These are phyloP conservation scores for Pinctada fucata DNA, from an alignment of 2,888 invertebrate genomes.

Conservation along the genomic window DNA sequence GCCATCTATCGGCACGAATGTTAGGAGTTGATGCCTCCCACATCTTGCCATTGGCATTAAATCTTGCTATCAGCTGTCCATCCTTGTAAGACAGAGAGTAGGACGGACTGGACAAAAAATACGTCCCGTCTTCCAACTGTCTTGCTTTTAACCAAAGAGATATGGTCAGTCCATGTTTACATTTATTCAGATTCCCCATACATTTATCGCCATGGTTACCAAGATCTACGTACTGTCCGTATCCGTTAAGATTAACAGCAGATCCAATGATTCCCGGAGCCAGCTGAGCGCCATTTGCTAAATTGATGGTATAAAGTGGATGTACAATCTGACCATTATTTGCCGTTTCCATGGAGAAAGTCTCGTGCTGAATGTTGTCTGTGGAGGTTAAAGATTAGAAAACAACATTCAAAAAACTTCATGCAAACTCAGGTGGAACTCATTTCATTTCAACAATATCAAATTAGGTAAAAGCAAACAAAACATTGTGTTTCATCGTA, in stretches of 20 bases:
- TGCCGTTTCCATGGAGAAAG: conserved; percentile 73
- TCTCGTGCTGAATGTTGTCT: conserved; percentile 71
- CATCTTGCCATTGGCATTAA: conserved; percentile 51
- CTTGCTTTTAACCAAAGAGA: conserved; percentile 65
- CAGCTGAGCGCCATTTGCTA: conserved; percentile 68
- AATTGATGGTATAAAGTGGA: conserved; percentile 65
- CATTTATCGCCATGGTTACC: conserved; percentile 65
- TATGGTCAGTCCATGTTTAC: conserved; percentile 66
- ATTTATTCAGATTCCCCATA: conserved; percentile 67
- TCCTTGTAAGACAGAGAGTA: conserved; percentile 70
- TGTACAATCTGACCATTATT: conserved; percentile 62
- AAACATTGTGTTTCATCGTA: not conserved
- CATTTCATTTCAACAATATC: conserved; percentile 13
- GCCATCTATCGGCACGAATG: conserved; percentile 64
- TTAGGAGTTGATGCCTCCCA: conserved; percentile 66
- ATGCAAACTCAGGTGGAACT: conserved; percentile 1
- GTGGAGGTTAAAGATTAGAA: conserved; percentile 47
- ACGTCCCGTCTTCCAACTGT: conserved; percentile 58
- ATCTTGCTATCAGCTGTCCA: conserved; percentile 64
- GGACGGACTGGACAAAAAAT: conserved; percentile 68
- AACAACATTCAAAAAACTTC: conserved; percentile 31
- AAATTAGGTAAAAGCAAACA: not conserved
- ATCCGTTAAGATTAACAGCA: conserved; percentile 64
- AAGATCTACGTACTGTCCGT: conserved; percentile 66
- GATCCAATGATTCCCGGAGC: conserved; percentile 67